phyloP scores from a whole-genome alignment of 2,888 invertebrate species.

The Luperina nickerlii region DNA sequence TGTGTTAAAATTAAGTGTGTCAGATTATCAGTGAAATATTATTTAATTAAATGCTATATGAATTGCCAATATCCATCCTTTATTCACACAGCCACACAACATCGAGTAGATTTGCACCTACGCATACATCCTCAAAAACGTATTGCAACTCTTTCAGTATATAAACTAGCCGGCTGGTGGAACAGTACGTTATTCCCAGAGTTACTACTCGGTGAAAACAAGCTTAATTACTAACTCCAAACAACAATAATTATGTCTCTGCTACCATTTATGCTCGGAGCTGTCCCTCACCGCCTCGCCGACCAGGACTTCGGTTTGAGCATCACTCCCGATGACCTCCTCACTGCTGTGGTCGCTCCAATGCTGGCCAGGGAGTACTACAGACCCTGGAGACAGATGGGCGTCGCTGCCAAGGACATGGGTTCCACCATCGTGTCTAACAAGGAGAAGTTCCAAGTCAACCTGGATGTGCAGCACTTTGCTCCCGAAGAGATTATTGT shows the following conservation, averaged over 20 bases:
- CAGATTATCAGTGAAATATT: too few relatives aligned
- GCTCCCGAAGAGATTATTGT: slow-evolving; percentile 93
- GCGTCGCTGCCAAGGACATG: slow-evolving; percentile 81
- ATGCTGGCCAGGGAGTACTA: slow-evolving; percentile 36
- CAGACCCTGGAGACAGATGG: slow-evolving; percentile 76
- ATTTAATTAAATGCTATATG: too few relatives aligned
- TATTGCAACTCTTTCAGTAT: slow-evolving; percentile 67
- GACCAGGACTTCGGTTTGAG: slow-evolving; percentile 87
- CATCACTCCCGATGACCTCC: slow-evolving; percentile 82
- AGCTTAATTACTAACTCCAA: slow-evolving; percentile 36
- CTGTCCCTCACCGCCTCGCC: slow-evolving; percentile 75
- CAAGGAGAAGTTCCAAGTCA: slow-evolving; percentile 91
- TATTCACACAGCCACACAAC: slow-evolving; percentile 23
- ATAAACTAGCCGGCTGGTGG: slow-evolving; percentile 71
- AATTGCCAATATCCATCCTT: slow-evolving; percentile 39
- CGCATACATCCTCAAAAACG: slow-evolving; percentile 21
- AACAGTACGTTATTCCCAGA: slow-evolving; percentile 61
- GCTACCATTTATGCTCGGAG: slow-evolving; percentile 73
- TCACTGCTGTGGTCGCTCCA: slow-evolving; percentile 64
- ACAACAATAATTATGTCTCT: slow-evolving; percentile 72
- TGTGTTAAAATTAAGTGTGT: too few relatives aligned
- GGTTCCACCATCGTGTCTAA: slow-evolving; percentile 87
- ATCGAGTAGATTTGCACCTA: neutral
- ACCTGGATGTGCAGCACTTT: slow-evolving; percentile 93
- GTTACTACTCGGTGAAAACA: slow-evolving; percentile 52